phyloP scores from a whole-genome alignment of 2,888 invertebrate genomes.

The Nebria salina region DNA sequence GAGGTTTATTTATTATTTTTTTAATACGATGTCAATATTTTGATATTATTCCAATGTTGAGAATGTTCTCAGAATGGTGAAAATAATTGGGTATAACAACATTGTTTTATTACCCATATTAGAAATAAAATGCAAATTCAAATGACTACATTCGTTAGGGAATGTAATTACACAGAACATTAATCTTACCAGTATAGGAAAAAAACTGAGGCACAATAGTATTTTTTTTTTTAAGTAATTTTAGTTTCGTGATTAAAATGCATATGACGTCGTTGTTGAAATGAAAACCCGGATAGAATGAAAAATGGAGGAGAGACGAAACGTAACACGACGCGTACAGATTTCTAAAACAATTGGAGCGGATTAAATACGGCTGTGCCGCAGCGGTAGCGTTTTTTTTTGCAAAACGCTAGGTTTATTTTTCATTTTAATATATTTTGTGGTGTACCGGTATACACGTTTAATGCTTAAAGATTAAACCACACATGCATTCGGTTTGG shows the following conservation, averaged over 20 bases:
- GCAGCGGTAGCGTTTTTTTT: not conserved
- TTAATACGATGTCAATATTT: no score
- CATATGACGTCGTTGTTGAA: not conserved
- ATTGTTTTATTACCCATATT: no score
- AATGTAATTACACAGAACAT: no score
- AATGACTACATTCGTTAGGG: no score
- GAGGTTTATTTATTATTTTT: no score
- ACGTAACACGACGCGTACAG: conserved; percentile 1
- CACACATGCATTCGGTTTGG: not conserved
- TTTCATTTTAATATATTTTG: not conserved
- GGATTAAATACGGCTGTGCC: conserved; percentile 12
- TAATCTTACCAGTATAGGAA: no score
- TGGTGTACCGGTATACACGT: not conserved
- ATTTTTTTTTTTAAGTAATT: not conserved
- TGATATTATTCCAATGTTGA: no score
- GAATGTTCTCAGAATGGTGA: no score
- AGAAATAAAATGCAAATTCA: no score
- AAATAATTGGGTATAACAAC: no score
- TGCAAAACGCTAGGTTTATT: not conserved
- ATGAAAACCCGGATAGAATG: conserved; percentile 15
- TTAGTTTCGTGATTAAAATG: not conserved
- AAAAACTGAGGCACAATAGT: not conserved
- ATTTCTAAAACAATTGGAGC: conserved; percentile 31
- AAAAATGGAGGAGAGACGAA: not conserved
- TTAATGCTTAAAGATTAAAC: not conserved